Conservation (phyloP, 2,888 invertebrate genomes). For the Serrognathus titanus region DNA sequence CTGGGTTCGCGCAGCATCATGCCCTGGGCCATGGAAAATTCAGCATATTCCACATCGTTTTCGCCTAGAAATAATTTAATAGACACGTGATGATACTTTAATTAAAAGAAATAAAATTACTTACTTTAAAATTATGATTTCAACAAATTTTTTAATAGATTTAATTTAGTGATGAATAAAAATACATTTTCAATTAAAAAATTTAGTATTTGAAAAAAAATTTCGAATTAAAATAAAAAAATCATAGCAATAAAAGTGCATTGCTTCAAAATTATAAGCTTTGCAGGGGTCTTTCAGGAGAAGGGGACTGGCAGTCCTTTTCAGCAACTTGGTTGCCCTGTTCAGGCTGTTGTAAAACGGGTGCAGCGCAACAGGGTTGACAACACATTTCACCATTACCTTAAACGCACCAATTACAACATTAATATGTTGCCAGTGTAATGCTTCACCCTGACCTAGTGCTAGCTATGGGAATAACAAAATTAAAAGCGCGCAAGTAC, state of each 20-base stretch:
- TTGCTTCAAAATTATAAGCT: slow-evolving; percentile 4
- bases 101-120: no score
- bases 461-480: no score
- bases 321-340: slow-evolving; percentile 39
- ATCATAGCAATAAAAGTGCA: no score
- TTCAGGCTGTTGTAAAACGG: slow-evolving; percentile 28
- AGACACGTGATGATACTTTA: no score
- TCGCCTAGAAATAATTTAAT: slow-evolving; percentile 50
- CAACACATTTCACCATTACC: slow-evolving; percentile 36
- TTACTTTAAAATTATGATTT: no score
- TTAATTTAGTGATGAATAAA: no score
- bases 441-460: not conserved
- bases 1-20: slow-evolving; percentile 39
- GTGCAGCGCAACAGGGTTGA: slow-evolving; percentile 21
- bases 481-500: slow-evolving; percentile 21
- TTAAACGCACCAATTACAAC: slow-evolving; percentile 20
- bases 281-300: slow-evolving; percentile 21
- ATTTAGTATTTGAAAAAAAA: no score
- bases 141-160: no score
- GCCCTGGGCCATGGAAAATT: slow-evolving; percentile 54
- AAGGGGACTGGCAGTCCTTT: slow-evolving; percentile 34
- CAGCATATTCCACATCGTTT: slow-evolving; percentile 66
- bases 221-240: no score
- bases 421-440: no score
- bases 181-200: no score